Evolutionary conservation across 2,113 vertebrate species (phyloP).

Genomic region (Bothrops jararaca): DNA sequence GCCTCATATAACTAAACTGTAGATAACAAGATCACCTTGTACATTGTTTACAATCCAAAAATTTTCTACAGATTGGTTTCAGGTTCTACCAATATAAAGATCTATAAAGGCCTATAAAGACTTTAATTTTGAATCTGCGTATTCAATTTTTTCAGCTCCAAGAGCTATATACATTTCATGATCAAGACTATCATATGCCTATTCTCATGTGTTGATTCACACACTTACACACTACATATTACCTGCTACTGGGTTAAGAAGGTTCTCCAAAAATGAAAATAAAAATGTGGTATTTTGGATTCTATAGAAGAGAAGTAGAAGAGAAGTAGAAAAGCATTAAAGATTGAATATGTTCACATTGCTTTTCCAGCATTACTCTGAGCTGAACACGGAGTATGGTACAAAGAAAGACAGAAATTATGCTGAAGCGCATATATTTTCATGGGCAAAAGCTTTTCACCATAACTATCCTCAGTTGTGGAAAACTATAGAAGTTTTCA

Average conservation of each 20-base stretch:
- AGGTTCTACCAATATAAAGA: not conserved
- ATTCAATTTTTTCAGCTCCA: not conserved
- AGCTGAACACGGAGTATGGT: not conserved
- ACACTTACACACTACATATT: not conserved
- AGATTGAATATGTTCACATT: not conserved
- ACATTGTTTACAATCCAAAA: not conserved
- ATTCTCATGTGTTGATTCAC: not conserved
- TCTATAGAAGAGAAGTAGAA: not conserved
- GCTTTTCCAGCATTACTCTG: not conserved
- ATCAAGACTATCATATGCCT: not conserved
- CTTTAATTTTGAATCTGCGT: not conserved
- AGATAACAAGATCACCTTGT: not conserved
- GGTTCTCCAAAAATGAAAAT: fast-evolving
- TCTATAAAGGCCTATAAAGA: not conserved
- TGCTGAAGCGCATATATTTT: not conserved
- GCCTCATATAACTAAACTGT: not conserved
- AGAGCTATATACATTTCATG: not conserved
- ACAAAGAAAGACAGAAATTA: not conserved
- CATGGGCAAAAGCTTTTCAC: not conserved
- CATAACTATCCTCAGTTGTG: not conserved
- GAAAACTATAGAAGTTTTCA: not conserved
- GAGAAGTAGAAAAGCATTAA: not conserved
- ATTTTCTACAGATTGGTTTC: not conserved
- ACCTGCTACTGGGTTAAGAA: not conserved
- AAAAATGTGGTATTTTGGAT: not conserved